A percentile compares a stretch with the other conserved stretches of the same genome.
These are phyloP conservation scores for Alces alces DNA, from an alignment of 2,113 vertebrate species.

Conservation along the genomic window DNA sequence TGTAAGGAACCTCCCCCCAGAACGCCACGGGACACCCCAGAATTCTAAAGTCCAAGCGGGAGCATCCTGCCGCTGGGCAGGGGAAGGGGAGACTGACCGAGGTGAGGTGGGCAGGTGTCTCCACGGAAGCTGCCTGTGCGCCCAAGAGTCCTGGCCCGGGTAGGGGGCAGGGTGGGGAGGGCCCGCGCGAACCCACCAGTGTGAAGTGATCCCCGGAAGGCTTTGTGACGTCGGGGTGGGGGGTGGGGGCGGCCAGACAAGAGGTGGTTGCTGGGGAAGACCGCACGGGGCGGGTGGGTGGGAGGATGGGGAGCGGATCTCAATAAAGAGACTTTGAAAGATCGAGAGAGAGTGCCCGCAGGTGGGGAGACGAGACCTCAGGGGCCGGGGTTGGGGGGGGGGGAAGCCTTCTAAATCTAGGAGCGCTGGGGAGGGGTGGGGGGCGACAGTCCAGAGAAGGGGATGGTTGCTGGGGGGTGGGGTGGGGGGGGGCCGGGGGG, in stretches of 20 bases:
- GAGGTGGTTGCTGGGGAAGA: fast-evolving
- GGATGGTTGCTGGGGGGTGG: too few relatives aligned
- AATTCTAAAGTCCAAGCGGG: fast-evolving
- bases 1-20: background rate
- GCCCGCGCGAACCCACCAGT: background rate
- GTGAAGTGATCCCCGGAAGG: background rate
- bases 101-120: background rate
- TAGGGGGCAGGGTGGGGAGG: background rate
- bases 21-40: background rate
- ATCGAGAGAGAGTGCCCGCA: too few relatives aligned
- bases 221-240: background rate
- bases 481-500: too few relatives aligned
- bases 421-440: too few relatives aligned
- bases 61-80: background rate
- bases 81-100: background rate
- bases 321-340: fast-evolving
- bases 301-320: fast-evolving
- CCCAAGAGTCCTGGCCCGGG: too few relatives aligned
- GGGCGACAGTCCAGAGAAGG: too few relatives aligned
- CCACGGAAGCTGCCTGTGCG: fast-evolving
- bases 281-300: fast-evolving
- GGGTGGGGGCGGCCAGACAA: background rate
- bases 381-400: too few relatives aligned
- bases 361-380: too few relatives aligned
- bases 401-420: too few relatives aligned